Conservation (phyloP, 2,797 vertebrate genomes). For the Gymnothorax javanicus region DNA sequence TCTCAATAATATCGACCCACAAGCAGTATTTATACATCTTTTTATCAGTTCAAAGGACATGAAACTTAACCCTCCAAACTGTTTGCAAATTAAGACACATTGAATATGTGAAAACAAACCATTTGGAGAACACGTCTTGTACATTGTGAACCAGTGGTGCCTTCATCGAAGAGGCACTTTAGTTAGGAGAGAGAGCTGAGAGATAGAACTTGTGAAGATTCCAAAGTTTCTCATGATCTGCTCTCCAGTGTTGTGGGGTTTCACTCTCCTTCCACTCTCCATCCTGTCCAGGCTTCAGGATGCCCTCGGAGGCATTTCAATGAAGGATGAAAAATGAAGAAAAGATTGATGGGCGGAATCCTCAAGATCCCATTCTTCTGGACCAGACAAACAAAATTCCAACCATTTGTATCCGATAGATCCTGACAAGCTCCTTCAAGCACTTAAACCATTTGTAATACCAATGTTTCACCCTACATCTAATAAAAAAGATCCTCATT, state of each 20-base stretch:
- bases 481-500: not conserved
- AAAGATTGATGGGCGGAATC: not conserved
- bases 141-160: too few relatives aligned
- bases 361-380: not conserved
- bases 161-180: not conserved
- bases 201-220: conserved; percentile 26
- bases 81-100: conserved; percentile 26
- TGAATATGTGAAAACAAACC: conserved; percentile 6
- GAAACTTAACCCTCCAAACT: not conserved
- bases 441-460: not conserved
- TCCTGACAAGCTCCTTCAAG: not conserved
- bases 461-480: not conserved
- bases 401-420: too few relatives aligned
- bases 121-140: too few relatives aligned
- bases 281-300: conserved; percentile 28
- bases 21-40: not conserved
- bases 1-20: not conserved
- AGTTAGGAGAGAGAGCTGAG: conserved; percentile 38
- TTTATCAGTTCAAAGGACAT: not conserved
- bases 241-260: not conserved
- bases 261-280: not conserved
- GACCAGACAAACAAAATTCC: not conserved
- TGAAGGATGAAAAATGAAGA: conserved; percentile 10
- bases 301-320: conserved; percentile 15
- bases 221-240: not conserved